Evolutionary conservation across 2,888 invertebrate species (phyloP).

Genomic region (Papilio demoleus): DNA sequence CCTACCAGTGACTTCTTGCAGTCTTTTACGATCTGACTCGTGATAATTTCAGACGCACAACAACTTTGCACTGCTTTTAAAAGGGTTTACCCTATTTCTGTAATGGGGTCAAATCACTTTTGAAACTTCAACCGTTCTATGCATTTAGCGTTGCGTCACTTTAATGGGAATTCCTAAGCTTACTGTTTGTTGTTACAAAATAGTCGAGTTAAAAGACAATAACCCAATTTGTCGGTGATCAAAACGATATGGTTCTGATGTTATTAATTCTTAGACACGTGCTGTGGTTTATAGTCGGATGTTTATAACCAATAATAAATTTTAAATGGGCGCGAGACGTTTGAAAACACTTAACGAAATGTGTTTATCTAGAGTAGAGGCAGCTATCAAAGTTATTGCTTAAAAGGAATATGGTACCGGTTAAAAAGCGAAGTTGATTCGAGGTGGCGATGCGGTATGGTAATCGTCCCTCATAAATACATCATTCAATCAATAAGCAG

Average conservation of each 20-base stretch:
- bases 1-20: neutral
- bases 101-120: conserved; percentile 49
- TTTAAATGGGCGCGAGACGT: conserved; percentile 59
- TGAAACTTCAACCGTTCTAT: conserved; percentile 56
- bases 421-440: conserved; percentile 36
- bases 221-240: conserved; percentile 62
- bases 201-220: conserved; percentile 66
- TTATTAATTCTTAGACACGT: conserved; percentile 61
- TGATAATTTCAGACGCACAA: conserved; percentile 21
- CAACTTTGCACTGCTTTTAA: conserved; percentile 39
- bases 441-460: conserved; percentile 55
- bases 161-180: conserved; percentile 64
- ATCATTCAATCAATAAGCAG: conserved; percentile 72
- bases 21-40: conserved; percentile 15
- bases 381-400: conserved; percentile 30
- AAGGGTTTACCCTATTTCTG: conserved; percentile 41
- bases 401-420: conserved; percentile 31
- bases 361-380: conserved; percentile 30
- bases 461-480: conserved; percentile 63
- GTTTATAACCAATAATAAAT: conserved; percentile 68
- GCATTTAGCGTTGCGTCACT: conserved; percentile 57
- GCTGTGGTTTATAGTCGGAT: conserved; percentile 52
- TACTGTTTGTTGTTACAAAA: conserved; percentile 66
- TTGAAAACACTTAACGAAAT: conserved; percentile 51
- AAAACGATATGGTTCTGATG: conserved; percentile 62